phyloP scores from a whole-genome alignment of 2,888 invertebrate genomes.

The Timema podura region DNA sequence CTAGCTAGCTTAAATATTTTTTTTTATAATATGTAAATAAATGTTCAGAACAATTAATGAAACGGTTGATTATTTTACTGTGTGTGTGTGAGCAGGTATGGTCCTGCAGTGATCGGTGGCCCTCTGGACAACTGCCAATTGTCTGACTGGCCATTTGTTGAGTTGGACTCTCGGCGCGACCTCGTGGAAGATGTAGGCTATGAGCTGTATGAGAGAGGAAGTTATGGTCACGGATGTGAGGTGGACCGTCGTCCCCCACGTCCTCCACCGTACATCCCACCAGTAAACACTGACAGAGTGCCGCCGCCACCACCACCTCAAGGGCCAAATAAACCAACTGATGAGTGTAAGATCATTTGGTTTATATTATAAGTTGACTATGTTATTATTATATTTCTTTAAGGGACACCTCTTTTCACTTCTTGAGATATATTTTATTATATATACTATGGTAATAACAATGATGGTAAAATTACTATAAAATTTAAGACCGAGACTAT shows the following conservation, averaged over 20 bases:
- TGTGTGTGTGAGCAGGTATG: conserved; percentile 53
- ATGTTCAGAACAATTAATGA: too few relatives aligned
- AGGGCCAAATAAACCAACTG: conserved; percentile 34
- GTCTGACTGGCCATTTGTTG: conserved; percentile 66
- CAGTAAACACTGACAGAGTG: too few relatives aligned
- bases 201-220: conserved; percentile 75
- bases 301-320: neutral
- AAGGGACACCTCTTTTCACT: too few relatives aligned
- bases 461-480: too few relatives aligned
- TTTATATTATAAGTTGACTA: too few relatives aligned
- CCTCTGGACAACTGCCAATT: conserved; percentile 71
- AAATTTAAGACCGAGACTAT: too few relatives aligned
- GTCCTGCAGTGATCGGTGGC: conserved; percentile 59
- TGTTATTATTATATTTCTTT: too few relatives aligned
- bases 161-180: conserved; percentile 57
- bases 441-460: too few relatives aligned
- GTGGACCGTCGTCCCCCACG: conserved; percentile 49
- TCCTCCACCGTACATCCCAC: neutral
- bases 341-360: conserved; percentile 41
- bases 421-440: too few relatives aligned
- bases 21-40: too few relatives aligned
- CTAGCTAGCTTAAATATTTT: too few relatives aligned
- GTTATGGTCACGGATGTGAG: conserved; percentile 78
- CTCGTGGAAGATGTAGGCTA: conserved; percentile 60
- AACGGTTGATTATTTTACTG: neutral